Evolutionary conservation across 2,113 vertebrate genomes (phyloP), one percentile per base, ranked within the genome.

Genomic region (Rhinichthys klamathensis): DNA sequence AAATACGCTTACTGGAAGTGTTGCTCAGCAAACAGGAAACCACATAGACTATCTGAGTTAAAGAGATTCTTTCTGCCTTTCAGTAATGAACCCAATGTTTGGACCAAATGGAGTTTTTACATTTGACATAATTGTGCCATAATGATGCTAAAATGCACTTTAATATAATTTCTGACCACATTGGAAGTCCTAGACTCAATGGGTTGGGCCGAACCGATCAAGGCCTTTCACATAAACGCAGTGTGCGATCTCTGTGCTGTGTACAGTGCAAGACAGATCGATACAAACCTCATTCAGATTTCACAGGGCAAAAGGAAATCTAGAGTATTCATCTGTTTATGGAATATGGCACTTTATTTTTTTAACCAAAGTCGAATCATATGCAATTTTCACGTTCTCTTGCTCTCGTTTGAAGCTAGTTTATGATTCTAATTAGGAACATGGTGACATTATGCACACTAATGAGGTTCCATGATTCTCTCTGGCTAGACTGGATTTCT

Each of bases 21-120:
- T 94, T 99, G 51, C 97, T 99, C 92, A 98, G 96, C 94, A 99
- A 99, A 93, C 95, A 96, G 93, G 97, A 97, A 89, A 89, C 93
- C 69, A 72, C 87, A 74, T 88, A 91, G 79, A 83, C 85, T 76
- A 56, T 65, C 82, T 91, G 86, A 86, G 56, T 54, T 3, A 38
- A n/a, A 35, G 13, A 44, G 35, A 61, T 69, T 60, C 61, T 72
- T 61, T 86, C 73, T 78, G 77, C 85, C 85, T 88, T 88, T 88
- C 38, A 69, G 54, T 80, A 75, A 83, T 84, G 32, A 88, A 80
- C 81, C 60, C 75, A 61, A 56, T 79, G 70, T 82, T 83, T 85
- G 87, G 87, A 90, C 87, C 89, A 90, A 90, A 90, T 81, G 44
- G 74, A 83, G 58, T 88, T 83, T 86, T 81, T 80, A 80, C 87